Conservation (phyloP, 2,888 invertebrate species). For the Pammene aurita region DNA sequence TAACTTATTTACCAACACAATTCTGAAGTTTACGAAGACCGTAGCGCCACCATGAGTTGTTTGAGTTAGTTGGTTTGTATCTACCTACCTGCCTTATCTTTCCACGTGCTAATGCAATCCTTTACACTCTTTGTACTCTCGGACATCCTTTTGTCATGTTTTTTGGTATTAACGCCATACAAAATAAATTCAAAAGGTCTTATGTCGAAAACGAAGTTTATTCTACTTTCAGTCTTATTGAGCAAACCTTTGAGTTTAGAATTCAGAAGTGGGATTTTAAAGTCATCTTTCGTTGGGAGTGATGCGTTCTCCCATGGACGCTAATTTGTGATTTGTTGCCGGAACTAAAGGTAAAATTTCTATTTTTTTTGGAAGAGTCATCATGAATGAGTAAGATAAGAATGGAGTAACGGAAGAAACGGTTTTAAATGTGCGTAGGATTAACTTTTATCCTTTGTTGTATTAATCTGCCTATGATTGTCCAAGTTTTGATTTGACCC, state of each 20-base stretch:
- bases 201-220: background rate
- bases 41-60: slow-evolving; percentile 8
- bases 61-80: slow-evolving; percentile 2
- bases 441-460: slow-evolving; percentile 19
- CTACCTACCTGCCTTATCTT: slow-evolving; percentile 38
- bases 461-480: slow-evolving; percentile 14
- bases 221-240: slow-evolving; percentile 5
- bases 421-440: slow-evolving; percentile 26
- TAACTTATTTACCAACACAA: background rate
- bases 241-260: background rate
- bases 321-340: slow-evolving; percentile 30
- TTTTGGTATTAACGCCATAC: slow-evolving; percentile 25
- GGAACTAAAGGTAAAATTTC: slow-evolving; percentile 35
- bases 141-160: slow-evolving; percentile 36
- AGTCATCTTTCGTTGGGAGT: slow-evolving; percentile 1
- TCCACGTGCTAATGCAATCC: slow-evolving; percentile 40
- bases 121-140: slow-evolving; percentile 32
- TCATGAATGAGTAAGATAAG: slow-evolving; percentile 26
- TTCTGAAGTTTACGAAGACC: slow-evolving; percentile 1
- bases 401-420: slow-evolving; percentile 28
- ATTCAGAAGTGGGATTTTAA: background rate
- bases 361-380: slow-evolving; percentile 11
- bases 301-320: slow-evolving; percentile 14
- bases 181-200: slow-evolving; percentile 2
- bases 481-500: slow-evolving; percentile 10